A percentile compares a stretch with the other conserved stretches of the same genome.
Conservation (phyloP, 2,113 vertebrate genomes). For the Rhynchopsitta pachyrhyncha region DNA sequence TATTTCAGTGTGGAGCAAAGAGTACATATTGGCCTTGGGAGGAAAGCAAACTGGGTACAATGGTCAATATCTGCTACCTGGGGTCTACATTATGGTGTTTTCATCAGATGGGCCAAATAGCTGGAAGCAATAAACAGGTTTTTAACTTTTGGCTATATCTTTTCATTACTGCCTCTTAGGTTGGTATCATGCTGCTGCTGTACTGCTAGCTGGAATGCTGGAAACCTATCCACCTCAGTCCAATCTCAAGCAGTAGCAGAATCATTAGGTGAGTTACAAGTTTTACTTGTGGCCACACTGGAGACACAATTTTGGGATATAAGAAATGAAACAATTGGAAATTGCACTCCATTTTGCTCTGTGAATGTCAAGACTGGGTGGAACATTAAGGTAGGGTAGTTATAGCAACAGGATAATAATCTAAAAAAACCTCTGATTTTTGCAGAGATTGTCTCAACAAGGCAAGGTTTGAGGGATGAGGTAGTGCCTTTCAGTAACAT, state of each 20-base stretch:
- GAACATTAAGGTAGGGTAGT: background rate
- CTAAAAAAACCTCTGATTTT: background rate
- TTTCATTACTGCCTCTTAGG: background rate
- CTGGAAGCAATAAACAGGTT: background rate
- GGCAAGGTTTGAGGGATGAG: background rate
- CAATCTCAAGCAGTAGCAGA: background rate
- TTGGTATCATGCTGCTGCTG: background rate
- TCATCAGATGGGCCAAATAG: background rate
- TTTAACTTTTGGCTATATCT: background rate
- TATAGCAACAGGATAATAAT: background rate
- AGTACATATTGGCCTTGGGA: fast-evolving
- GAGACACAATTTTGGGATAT: background rate
- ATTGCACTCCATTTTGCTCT: background rate
- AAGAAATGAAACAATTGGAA: background rate
- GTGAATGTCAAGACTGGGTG: background rate
- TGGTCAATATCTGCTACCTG: background rate
- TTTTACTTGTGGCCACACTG: background rate
- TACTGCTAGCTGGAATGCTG: background rate
- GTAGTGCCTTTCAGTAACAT: background rate
- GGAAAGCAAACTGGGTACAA: background rate
- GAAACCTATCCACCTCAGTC: background rate
- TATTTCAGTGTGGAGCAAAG: background rate
- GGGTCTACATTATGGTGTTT: background rate
- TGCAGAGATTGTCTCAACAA: background rate
- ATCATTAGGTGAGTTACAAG: background rate